A percentile compares a stretch with the other conserved stretches of the same genome.
phyloP scores from a whole-genome alignment of 2,888 invertebrate species.

The Norana najaformis region DNA sequence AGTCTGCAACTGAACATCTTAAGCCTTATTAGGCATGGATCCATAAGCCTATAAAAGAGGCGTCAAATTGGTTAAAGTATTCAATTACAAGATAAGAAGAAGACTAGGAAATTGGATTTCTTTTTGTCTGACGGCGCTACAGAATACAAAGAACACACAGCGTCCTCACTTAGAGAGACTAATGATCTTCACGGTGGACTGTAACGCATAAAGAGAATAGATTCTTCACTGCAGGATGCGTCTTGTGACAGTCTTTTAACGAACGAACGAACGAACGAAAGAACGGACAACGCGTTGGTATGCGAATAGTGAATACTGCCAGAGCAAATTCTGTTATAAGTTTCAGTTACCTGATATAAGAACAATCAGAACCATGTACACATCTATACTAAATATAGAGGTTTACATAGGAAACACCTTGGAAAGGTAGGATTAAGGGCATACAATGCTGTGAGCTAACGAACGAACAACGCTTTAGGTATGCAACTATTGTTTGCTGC shows the following conservation, averaged over 20 bases:
- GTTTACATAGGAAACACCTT: background rate
- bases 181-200: background rate
- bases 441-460: background rate
- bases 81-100: background rate
- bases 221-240: background rate
- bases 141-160: background rate
- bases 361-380: too few species aligned
- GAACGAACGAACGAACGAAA: background rate
- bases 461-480: background rate
- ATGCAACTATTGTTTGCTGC: background rate
- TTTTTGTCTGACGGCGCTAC: background rate
- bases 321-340: too few species aligned
- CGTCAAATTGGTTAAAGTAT: background rate
- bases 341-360: too few species aligned
- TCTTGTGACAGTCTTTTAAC: too few species aligned
- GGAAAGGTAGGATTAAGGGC: background rate
- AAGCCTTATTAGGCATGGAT: background rate
- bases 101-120: slow-evolving; percentile 9
- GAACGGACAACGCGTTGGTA: too few species aligned
- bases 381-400: too few species aligned
- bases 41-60: background rate
- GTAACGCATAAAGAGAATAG: background rate
- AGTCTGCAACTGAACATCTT: background rate
- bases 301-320: too few species aligned
- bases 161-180: background rate